Evolutionary conservation across 1,140 invertebrate species (phyloP).

Genomic region (Anagrus nilaparvatae): DNA sequence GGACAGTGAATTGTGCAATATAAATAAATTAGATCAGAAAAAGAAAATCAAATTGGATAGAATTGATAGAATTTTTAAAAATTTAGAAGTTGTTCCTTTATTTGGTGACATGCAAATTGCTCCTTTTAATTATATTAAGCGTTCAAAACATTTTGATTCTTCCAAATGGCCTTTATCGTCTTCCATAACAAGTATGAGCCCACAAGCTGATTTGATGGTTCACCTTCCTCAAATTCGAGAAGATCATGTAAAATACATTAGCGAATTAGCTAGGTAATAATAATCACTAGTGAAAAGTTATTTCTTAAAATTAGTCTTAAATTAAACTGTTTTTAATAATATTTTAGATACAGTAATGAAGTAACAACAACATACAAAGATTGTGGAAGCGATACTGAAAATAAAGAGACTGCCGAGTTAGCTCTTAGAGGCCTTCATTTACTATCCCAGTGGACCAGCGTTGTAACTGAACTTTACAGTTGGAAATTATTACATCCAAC

Average conservation of each 20-base stretch:
- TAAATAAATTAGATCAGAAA: slow-evolving; percentile 95
- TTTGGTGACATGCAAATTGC: slow-evolving; percentile 99
- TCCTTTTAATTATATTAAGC: slow-evolving; percentile 96
- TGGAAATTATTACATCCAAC: slow-evolving; percentile 98
- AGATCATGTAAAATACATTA: slow-evolving; percentile 96
- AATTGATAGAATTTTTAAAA: slow-evolving; percentile 97
- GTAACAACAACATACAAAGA: slow-evolving; percentile 89
- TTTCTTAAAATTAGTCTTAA: neutral
- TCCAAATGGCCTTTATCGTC: slow-evolving; percentile 86
- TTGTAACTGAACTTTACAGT: slow-evolving; percentile 94
- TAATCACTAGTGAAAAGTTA: neutral
- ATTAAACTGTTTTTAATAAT: slow-evolving; percentile 3
- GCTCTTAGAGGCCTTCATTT: slow-evolving; percentile 86
- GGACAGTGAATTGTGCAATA: slow-evolving; percentile 88
- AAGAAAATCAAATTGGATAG: slow-evolving; percentile 90
- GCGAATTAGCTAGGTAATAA: slow-evolving; percentile 81
- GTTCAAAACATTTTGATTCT: slow-evolving; percentile 91
- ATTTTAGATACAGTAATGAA: slow-evolving; percentile 38
- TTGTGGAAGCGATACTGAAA: slow-evolving; percentile 83
- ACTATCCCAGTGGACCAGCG: slow-evolving; percentile 92
- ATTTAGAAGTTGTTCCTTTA: slow-evolving; percentile 93
- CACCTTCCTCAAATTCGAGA: slow-evolving; percentile 90
- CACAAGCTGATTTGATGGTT: slow-evolving; percentile 93
- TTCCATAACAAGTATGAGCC: slow-evolving; percentile 65
- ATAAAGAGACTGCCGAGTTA: slow-evolving; percentile 84